Evolutionary conservation across 2,888 invertebrate genomes (phyloP).

Genomic region (Lepidocyrtinus sp.): DNA sequence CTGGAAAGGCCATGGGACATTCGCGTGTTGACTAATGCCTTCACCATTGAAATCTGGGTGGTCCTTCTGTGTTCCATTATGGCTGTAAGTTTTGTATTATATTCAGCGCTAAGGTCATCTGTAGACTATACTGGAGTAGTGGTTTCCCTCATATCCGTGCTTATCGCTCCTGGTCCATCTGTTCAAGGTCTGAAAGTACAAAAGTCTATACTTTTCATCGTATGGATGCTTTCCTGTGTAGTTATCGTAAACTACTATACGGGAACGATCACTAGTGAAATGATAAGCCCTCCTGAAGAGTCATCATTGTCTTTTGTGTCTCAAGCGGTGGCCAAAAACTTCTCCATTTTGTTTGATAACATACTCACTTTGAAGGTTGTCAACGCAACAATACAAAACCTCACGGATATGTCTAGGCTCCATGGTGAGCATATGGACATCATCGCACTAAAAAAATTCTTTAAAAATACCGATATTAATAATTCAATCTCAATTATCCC

Average conservation of each 20-base stretch:
- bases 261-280: constrained; percentile 5
- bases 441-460: not conserved
- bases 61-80: not conserved
- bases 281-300: constrained; percentile 9
- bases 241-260: constrained; percentile 24
- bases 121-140: not conserved
- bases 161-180: not conserved
- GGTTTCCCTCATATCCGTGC: not conserved
- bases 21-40: not conserved
- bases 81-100: not conserved
- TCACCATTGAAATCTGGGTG: not conserved
- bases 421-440: not conserved
- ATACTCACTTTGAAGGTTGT: not conserved
- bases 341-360: constrained; percentile 9
- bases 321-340: not conserved
- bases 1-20: constrained; percentile 25
- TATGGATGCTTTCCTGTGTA: constrained; percentile 24
- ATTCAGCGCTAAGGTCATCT: not conserved
- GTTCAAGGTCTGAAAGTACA: not conserved
- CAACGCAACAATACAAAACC: constrained; percentile 16
- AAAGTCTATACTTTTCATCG: not conserved
- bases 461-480: not conserved
- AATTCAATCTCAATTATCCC: not conserved
- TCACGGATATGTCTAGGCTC: not conserved
- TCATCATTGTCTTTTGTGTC: not conserved